A percentile compares a stretch with the other conserved stretches of the same genome.
phyloP scores from a whole-genome alignment of 2,888 invertebrate genomes.

The Sphaeridia pumilis region DNA sequence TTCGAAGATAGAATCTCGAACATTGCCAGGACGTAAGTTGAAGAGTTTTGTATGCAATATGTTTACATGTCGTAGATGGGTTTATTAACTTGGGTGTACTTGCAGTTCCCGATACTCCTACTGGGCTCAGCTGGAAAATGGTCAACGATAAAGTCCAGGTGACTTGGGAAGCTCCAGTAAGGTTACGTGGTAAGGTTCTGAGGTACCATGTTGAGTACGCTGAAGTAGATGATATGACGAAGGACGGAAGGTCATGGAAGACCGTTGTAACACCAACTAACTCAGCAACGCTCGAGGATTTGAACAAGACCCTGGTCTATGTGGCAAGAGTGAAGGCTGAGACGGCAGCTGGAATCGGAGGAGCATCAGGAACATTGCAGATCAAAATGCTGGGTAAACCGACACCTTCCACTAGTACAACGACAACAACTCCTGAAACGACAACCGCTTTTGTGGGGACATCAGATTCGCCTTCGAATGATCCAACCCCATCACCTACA shows the following conservation, averaged over 20 bases:
- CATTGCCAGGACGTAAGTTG: slow-evolving; percentile 25
- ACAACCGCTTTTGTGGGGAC: too few species aligned
- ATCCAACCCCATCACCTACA: too few species aligned
- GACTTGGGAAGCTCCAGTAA: slow-evolving; percentile 23
- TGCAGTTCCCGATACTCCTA: slow-evolving; percentile 25
- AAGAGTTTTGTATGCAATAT: too few species aligned
- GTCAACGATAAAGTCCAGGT: slow-evolving; percentile 23
- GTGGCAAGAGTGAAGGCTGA: slow-evolving; percentile 28
- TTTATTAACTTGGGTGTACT: too few species aligned
- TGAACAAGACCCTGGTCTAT: slow-evolving; percentile 22
- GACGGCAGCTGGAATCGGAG: slow-evolving; percentile 28
- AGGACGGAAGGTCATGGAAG: slow-evolving; percentile 21
- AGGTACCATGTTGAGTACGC: slow-evolving; percentile 30
- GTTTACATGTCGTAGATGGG: too few species aligned
- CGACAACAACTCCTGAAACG: too few species aligned
- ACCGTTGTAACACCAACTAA: slow-evolving; percentile 23
- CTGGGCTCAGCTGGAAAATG: slow-evolving; percentile 24
- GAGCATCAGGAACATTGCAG: background rate
- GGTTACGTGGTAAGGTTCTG: slow-evolving; percentile 24
- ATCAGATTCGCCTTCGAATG: too few species aligned
- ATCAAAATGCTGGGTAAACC: background rate
- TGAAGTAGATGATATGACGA: slow-evolving; percentile 3
- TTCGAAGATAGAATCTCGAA: slow-evolving; percentile 33
- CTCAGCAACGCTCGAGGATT: slow-evolving; percentile 20
- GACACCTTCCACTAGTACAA: too few species aligned